phyloP scores from a whole-genome alignment of 2,797 vertebrate genomes.

The Ciconia nigra region DNA sequence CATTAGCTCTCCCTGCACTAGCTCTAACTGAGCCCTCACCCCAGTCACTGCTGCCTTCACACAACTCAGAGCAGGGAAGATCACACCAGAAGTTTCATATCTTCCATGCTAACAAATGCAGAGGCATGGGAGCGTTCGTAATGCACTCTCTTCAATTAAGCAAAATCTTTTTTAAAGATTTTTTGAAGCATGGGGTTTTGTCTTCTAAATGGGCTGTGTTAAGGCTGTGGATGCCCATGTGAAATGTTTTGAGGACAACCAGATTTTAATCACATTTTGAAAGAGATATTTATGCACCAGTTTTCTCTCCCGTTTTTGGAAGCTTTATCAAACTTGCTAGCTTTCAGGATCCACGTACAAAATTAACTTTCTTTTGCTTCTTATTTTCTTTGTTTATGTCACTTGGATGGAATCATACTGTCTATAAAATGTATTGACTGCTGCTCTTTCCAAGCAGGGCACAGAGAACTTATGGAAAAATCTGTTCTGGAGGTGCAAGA shows the following conservation, averaged over 20 bases:
- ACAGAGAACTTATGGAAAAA: neutral
- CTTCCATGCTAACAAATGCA: neutral
- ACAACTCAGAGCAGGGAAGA: neutral
- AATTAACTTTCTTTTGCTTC: neutral
- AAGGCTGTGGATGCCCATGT: neutral
- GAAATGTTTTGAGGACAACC: neutral
- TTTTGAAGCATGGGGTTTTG: neutral
- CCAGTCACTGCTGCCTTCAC: neutral
- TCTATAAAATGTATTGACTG: neutral
- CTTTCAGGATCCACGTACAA: neutral
- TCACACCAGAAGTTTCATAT: neutral
- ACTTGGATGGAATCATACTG: neutral
- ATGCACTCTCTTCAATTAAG: accelerated
- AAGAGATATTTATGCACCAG: neutral
- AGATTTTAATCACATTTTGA: neutral
- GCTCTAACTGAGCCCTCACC: neutral
- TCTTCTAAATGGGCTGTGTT: neutral
- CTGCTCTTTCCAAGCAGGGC: neutral
- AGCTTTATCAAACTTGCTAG: neutral
- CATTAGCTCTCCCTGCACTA: neutral
- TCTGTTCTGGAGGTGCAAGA: neutral
- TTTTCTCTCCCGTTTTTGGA: neutral
- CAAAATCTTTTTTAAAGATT: neutral
- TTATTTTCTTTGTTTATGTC: neutral
- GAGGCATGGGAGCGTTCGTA: neutral